Evolutionary conservation across 2,888 invertebrate species (phyloP).

Genomic region (Drosophila silvestris): DNA sequence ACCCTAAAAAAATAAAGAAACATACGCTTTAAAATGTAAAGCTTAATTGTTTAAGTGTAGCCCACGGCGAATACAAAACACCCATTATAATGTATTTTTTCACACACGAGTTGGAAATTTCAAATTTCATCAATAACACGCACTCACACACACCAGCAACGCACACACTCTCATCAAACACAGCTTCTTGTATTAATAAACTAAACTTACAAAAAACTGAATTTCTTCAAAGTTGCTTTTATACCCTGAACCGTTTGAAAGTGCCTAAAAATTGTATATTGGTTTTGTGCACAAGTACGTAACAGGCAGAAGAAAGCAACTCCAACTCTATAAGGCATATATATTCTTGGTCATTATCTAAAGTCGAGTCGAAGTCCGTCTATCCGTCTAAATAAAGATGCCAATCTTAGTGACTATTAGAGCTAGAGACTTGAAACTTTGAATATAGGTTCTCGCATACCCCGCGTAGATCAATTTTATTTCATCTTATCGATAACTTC

Average conservation of each 20-base stretch:
- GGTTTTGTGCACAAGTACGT: neutral
- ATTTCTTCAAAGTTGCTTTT: neutral
- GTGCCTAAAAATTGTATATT: neutral
- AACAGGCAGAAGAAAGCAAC: neutral
- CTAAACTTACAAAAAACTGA: conserved; percentile 60
- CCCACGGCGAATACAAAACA: conserved; percentile 23
- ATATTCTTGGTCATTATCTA: neutral
- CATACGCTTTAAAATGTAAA: conserved; percentile 32
- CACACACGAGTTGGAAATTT: conserved; percentile 60
- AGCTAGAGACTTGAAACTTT: neutral
- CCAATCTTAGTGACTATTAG: neutral
- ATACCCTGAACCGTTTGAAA: neutral
- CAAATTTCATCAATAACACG: conserved; percentile 72
- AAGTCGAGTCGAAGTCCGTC: neutral
- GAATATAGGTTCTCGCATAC: neutral
- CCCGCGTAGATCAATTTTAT: neutral
- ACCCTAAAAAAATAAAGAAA: neutral
- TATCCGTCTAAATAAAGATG: neutral
- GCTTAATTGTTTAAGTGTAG: conserved; percentile 49
- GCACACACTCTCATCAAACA: conserved; percentile 51
- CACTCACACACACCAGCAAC: conserved; percentile 29
- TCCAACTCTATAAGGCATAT: neutral
- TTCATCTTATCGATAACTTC: neutral
- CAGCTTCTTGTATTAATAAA: conserved; percentile 79
- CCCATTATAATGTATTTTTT: conserved; percentile 52